phyloP scores from a whole-genome alignment of 1,140 invertebrate species.

The Colletes gigas region DNA sequence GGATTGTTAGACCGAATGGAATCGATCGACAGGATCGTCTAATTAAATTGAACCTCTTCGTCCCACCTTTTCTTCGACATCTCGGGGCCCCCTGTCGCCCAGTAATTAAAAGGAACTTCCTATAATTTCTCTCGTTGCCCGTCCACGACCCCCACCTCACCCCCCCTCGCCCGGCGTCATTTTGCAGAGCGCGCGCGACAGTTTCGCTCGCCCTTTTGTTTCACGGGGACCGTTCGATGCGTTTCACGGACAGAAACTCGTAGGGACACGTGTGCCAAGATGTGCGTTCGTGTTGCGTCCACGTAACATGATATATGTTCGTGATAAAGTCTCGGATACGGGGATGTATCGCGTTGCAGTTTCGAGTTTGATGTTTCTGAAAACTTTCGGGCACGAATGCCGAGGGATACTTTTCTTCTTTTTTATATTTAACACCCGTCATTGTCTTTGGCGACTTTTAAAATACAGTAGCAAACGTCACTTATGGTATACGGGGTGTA shows the following conservation, averaged over 20 bases:
- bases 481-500: no score
- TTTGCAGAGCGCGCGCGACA: conserved; percentile 37
- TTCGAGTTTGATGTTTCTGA: background rate
- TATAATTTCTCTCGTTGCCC: conserved; percentile 50
- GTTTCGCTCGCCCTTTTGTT: conserved; percentile 26
- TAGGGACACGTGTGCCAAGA: background rate
- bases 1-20: conserved; percentile 54
- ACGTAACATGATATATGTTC: conserved; percentile 16
- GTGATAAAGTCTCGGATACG: background rate
- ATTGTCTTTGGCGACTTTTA: background rate
- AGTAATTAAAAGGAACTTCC: conserved; percentile 63
- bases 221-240: conserved; percentile 14
- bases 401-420: background rate
- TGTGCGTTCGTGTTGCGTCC: no score
- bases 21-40: conserved; percentile 65
- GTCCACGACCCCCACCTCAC: background rate
- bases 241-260: background rate
- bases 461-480: no score
- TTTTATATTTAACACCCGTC: background rate
- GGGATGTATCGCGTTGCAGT: conserved; percentile 6
- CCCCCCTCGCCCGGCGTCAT: conserved; percentile 35
- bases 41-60: conserved; percentile 64
- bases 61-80: conserved; percentile 37
- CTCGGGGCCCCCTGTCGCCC: conserved; percentile 40
- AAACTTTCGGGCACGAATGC: background rate